Evolutionary conservation across 2,113 vertebrate genomes (phyloP).

Genomic region (Passer montanus): DNA sequence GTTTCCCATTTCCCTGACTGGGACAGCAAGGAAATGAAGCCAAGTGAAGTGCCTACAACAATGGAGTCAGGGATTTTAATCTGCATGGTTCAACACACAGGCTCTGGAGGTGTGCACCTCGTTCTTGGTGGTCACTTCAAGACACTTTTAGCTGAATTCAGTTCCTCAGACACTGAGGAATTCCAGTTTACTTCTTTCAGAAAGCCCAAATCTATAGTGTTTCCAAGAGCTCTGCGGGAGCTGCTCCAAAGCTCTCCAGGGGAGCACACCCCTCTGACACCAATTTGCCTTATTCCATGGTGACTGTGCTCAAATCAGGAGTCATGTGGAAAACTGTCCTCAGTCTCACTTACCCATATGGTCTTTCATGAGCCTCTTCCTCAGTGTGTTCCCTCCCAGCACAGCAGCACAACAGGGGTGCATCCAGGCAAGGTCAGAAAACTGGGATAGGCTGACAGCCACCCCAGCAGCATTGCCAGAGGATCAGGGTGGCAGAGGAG

Average conservation of each 20-base stretch:
- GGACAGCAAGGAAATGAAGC: neutral
- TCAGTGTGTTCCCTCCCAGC: neutral
- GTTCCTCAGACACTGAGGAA: neutral
- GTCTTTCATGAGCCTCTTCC: neutral
- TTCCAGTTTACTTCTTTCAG: neutral
- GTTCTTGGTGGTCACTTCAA: neutral
- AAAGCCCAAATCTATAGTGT: neutral
- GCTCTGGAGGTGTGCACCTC: neutral
- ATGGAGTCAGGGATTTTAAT: neutral
- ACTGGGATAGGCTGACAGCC: rapidly evolving
- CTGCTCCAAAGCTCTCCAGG: neutral
- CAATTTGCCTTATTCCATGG: neutral
- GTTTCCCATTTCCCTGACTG: neutral
- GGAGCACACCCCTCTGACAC: neutral
- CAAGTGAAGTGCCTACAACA: neutral
- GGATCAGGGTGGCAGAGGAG: neutral
- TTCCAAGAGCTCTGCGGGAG: neutral
- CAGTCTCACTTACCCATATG: rapidly evolving
- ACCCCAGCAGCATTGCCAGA: neutral
- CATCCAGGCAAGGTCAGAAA: neutral
- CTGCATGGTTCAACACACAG: neutral
- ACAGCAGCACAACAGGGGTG: neutral
- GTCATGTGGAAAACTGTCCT: neutral
- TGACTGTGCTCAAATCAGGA: neutral
- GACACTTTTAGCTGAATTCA: neutral